Evolutionary conservation across 2,888 invertebrate genomes (phyloP).

Genomic region (Habroteleia sp.): DNA sequence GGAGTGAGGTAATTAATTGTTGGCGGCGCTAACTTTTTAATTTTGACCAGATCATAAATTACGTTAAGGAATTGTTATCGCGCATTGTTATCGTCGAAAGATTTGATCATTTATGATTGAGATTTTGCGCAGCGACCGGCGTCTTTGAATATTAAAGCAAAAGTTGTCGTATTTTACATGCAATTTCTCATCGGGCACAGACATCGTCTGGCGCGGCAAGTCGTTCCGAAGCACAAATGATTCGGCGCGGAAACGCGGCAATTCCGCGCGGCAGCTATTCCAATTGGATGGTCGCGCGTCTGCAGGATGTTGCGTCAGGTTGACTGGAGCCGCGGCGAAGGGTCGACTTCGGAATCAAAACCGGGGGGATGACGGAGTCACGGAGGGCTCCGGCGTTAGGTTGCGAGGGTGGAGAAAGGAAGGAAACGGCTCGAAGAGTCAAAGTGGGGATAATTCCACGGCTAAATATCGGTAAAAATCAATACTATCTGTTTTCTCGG

Average conservation of each 20-base stretch:
- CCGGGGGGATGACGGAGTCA: slow-evolving; percentile 32
- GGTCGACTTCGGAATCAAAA: slow-evolving; percentile 64
- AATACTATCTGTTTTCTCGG: slow-evolving; percentile 78
- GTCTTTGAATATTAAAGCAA: not conserved
- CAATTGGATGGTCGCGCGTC: slow-evolving; percentile 49
- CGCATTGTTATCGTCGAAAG: too few species aligned
- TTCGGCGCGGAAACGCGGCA: slow-evolving; percentile 46
- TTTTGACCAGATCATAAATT: too few species aligned
- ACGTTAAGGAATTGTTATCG: too few species aligned
- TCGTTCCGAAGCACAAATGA: slow-evolving; percentile 19
- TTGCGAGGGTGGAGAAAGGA: slow-evolving; percentile 55
- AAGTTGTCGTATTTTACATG: not conserved
- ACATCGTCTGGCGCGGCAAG: slow-evolving; percentile 26
- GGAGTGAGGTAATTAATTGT: too few species aligned
- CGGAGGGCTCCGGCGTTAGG: slow-evolving; percentile 66
- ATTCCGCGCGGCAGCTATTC: slow-evolving; percentile 50
- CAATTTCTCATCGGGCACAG: slow-evolving; percentile 17
- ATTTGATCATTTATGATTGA: too few species aligned
- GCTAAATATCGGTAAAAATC: slow-evolving; percentile 80
- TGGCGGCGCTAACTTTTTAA: too few species aligned
- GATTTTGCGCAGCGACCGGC: not conserved
- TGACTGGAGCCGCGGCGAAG: slow-evolving; percentile 60
- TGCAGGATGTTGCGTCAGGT: slow-evolving; percentile 57
- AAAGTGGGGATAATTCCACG: slow-evolving; percentile 78
- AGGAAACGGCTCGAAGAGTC: slow-evolving; percentile 61